Evolutionary conservation across 2,113 vertebrate species (phyloP).

Genomic region (Panthera tigris): DNA sequence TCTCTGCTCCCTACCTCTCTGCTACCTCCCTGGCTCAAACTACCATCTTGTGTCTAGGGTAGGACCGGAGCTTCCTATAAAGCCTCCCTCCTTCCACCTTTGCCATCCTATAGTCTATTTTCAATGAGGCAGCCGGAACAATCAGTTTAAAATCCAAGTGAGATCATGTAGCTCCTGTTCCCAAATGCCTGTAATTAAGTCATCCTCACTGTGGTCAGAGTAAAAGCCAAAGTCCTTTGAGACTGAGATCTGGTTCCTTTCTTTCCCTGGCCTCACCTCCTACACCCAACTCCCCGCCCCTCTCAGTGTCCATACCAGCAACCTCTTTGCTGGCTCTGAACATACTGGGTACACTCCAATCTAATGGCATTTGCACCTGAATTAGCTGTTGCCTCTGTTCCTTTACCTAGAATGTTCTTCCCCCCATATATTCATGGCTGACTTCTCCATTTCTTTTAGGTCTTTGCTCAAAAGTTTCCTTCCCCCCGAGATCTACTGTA

Average conservation of each 20-base stretch:
- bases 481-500: not conserved
- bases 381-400: not conserved
- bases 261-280: not conserved
- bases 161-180: not conserved
- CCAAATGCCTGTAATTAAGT: not conserved
- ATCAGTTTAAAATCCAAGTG: not conserved
- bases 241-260: not conserved
- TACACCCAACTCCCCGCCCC: not conserved
- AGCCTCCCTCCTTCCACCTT: not conserved
- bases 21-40: not conserved
- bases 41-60: fast-evolving
- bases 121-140: not conserved
- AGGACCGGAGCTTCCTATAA: not conserved
- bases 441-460: not conserved
- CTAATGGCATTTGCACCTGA: not conserved
- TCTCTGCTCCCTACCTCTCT: not conserved
- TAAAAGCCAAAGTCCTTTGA: not conserved
- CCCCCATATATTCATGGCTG: not conserved
- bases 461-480: not conserved
- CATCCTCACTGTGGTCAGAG: not conserved
- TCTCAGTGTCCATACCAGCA: not conserved
- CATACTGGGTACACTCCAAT: not conserved
- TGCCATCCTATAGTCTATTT: not conserved
- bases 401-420: not conserved
- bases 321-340: not conserved